A percentile compares a stretch with the other conserved stretches of the same genome.
phyloP scores from a whole-genome alignment of 2,113 vertebrate species.

The Engraulis encrasicolus region DNA sequence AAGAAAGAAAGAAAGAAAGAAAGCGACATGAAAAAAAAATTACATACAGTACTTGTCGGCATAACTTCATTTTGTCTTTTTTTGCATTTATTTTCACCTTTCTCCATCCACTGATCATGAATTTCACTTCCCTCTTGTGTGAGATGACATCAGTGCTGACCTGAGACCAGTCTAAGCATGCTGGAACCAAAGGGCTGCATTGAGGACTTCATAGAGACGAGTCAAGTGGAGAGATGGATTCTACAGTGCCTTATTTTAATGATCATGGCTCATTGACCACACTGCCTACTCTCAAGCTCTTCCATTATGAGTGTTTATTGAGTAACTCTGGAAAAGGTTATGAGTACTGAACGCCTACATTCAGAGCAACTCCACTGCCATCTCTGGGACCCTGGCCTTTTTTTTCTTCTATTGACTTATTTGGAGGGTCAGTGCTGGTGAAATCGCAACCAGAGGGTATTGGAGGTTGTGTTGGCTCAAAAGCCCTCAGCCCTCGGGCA shows the following conservation, averaged over 20 bases:
- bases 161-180: constrained; percentile 83
- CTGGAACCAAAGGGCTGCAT: constrained; percentile 75
- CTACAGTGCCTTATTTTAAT: neutral
- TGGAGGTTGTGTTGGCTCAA: constrained; percentile 59
- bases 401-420: neutral
- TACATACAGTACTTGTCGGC: constrained; percentile 30
- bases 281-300: neutral
- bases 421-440: neutral
- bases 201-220: constrained; percentile 76
- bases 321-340: too few relatives aligned
- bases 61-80: constrained; percentile 51
- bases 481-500: constrained; percentile 39
- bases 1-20: neutral
- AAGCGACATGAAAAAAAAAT: neutral
- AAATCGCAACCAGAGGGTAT: neutral
- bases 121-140: constrained; percentile 66
- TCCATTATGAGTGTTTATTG: neutral
- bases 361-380: neutral
- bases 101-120: constrained; percentile 25
- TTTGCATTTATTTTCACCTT: constrained; percentile 44
- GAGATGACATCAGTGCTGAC: constrained; percentile 84
- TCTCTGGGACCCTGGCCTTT: neutral
- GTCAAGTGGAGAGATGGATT: neutral
- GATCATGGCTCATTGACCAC: neutral
- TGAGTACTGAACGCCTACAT: too few relatives aligned